Conservation (phyloP, 2,888 invertebrate genomes). For the Polyommatus icarus region DNA sequence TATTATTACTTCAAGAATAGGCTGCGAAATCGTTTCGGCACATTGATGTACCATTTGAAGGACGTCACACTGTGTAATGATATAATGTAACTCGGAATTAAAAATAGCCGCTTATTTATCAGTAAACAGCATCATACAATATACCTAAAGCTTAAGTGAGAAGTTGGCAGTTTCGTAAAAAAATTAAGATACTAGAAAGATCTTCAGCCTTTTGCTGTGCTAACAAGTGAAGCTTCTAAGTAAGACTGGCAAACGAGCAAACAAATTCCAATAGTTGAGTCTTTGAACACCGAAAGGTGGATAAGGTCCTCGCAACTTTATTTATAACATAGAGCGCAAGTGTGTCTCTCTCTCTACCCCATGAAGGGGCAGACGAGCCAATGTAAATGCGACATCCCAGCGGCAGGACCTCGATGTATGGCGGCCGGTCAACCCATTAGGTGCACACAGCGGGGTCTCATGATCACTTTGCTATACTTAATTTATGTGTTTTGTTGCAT, state of each 20-base stretch:
- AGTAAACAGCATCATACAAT: background rate
- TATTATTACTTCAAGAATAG: constrained; percentile 24
- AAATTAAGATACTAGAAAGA: background rate
- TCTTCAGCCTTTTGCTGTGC: background rate
- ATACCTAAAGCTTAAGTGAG: background rate
- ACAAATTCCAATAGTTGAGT: background rate
- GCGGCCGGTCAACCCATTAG: constrained; percentile 74
- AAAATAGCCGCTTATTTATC: background rate
- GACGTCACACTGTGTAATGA: background rate
- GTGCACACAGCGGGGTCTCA: constrained; percentile 68
- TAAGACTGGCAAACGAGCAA: background rate
- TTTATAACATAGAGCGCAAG: no score
- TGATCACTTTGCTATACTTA: constrained; percentile 78
- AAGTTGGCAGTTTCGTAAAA: background rate
- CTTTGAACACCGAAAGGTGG: no score
- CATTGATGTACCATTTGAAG: background rate
- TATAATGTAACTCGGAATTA: background rate
- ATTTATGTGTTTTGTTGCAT: constrained; percentile 79
- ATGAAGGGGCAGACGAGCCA: no score
- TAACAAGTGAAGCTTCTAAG: background rate
- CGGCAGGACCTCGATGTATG: constrained; percentile 32
- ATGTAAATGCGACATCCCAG: constrained; percentile 34
- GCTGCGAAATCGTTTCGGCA: constrained; percentile 10
- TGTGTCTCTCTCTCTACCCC: no score
- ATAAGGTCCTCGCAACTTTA: no score